These are phyloP conservation scores for Reinhardtius hippoglossoides DNA, from an alignment of 2,113 vertebrate genomes.

Conservation along the genomic window DNA sequence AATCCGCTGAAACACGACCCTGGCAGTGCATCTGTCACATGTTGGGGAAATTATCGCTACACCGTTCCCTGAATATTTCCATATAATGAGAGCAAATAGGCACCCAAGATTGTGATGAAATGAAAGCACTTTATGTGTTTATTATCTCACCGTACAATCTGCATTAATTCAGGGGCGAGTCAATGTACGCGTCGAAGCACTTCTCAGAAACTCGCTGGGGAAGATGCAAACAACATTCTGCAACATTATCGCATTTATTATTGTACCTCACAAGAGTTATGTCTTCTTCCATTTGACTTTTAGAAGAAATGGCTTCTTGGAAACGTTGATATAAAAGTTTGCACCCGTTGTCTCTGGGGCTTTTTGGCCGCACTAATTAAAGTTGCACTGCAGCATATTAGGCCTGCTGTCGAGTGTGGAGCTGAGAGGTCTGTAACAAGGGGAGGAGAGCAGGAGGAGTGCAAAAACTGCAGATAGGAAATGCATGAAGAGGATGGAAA, in stretches of 20 bases:
- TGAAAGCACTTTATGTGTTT: conserved; percentile 8
- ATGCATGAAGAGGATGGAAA: conserved; percentile 21
- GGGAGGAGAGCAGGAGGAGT: neutral
- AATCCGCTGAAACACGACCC: conserved; percentile 17
- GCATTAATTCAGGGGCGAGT: conserved; percentile 29
- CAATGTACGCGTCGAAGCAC: conserved; percentile 10
- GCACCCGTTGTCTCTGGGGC: conserved; percentile 24
- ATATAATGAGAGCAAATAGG: conserved; percentile 9
- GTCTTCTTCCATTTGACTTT: conserved; percentile 42
- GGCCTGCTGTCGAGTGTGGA: conserved; percentile 24
- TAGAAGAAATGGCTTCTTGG: conserved; percentile 40
- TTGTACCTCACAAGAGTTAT: conserved; percentile 33
- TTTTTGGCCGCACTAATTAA: conserved; percentile 61
- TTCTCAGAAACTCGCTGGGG: conserved; percentile 34
- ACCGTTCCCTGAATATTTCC: conserved; percentile 5
- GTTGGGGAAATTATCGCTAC: conserved; percentile 10
- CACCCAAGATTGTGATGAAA: conserved; percentile 2
- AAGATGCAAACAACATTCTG: conserved; percentile 37
- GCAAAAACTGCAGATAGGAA: conserved; percentile 33
- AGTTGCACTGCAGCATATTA: conserved; percentile 32
- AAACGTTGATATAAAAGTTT: conserved; percentile 58
- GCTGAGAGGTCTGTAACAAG: conserved; percentile 13
- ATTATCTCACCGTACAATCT: conserved; percentile 22
- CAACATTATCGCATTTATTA: conserved; percentile 58
- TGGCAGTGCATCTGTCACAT: neutral